Percentiles rank a stretch among this genome's conserved stretches.
Evolutionary conservation across 2,113 vertebrate species (phyloP).

Genomic region (Choloepus hoffmanni): DNA sequence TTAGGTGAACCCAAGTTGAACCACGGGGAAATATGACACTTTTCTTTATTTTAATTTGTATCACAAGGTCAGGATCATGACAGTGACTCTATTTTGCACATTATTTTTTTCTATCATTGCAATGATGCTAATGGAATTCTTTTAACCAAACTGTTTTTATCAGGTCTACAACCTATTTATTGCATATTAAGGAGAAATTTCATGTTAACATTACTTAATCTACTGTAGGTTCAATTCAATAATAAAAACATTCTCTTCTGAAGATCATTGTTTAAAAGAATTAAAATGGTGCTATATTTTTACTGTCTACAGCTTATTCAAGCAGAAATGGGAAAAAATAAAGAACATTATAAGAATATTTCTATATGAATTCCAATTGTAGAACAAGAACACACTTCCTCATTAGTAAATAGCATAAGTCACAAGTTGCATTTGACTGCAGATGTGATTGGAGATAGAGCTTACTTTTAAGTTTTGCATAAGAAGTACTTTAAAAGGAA

Average conservation of each 20-base stretch:
- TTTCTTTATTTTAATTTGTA: constrained; percentile 87
- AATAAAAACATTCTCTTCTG: constrained; percentile 64
- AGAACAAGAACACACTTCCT: constrained; percentile 49
- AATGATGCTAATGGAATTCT: constrained; percentile 87
- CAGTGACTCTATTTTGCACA: constrained; percentile 85
- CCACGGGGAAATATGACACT: constrained; percentile 85
- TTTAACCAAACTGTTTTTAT: constrained; percentile 87
- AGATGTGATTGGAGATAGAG: not conserved
- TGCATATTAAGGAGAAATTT: constrained; percentile 83
- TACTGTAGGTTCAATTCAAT: constrained; percentile 74
- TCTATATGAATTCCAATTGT: not conserved
- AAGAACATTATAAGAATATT: constrained; percentile 12
- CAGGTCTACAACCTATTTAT: constrained; percentile 82
- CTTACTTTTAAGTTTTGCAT: not conserved
- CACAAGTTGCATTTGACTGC: not conserved
- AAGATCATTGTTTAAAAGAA: constrained; percentile 70
- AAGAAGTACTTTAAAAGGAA: not conserved
- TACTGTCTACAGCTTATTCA: constrained; percentile 50
- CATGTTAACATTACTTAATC: constrained; percentile 84
- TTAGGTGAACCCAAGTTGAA: constrained; percentile 87
- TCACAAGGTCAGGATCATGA: constrained; percentile 84
- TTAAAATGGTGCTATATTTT: constrained; percentile 58
- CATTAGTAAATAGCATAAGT: not conserved
- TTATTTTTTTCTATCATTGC: constrained; percentile 85
- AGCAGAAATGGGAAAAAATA: constrained; percentile 29